These are phyloP conservation scores for Scelioninae gen. 1 DNA, from an alignment of 2,888 invertebrate genomes.

Conservation along the genomic window DNA sequence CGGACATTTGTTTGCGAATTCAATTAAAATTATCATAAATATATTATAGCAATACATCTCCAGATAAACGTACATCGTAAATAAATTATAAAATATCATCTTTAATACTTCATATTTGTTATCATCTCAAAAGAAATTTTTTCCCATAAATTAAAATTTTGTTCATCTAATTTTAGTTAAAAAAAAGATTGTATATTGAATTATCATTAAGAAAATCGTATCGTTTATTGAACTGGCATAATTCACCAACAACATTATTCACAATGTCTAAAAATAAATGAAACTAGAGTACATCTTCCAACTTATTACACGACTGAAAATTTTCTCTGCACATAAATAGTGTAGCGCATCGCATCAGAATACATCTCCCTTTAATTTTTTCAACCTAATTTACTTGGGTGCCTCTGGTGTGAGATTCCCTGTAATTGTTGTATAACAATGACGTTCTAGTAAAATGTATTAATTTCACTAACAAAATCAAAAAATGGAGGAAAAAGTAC, in stretches of 20 bases:
- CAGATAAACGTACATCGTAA: constrained; percentile 24
- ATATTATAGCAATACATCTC: constrained; percentile 18
- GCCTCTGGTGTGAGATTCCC: not conserved
- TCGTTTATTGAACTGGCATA: no score
- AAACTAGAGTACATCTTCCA: no score
- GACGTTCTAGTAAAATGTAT: constrained; percentile 19
- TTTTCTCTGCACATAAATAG: no score
- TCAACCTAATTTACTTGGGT: constrained; percentile 33
- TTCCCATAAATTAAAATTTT: no score
- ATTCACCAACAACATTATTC: no score
- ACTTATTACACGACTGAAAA: no score
- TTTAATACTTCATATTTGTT: no score
- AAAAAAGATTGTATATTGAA: no score
- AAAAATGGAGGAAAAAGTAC: not conserved
- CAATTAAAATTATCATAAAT: constrained; percentile 45
- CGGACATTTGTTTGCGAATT: constrained; percentile 28
- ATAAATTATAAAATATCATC: not conserved
- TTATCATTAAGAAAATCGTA: no score
- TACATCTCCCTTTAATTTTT: constrained; percentile 33
- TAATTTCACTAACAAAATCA: not conserved
- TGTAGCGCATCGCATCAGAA: not conserved
- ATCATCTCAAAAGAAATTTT: no score
- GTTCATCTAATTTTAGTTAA: no score
- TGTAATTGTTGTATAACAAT: constrained; percentile 31
- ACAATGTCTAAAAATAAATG: no score